These are phyloP conservation scores for Sitophilus oryzae DNA, from an alignment of 1,140 invertebrate genomes.

Conservation along the genomic window DNA sequence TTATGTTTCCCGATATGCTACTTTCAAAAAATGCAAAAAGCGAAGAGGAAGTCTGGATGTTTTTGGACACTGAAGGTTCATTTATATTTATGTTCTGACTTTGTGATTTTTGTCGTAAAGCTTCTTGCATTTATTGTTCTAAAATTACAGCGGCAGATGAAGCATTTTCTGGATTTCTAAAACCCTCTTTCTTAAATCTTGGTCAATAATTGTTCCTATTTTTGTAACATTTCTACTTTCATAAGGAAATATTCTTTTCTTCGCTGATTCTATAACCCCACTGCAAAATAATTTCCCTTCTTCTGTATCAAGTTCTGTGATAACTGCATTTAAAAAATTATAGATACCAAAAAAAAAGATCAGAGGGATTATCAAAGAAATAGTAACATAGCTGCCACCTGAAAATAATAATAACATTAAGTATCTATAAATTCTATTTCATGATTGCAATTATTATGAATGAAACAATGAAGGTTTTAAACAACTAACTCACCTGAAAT, in stretches of 20 bases:
- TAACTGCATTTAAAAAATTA: background rate
- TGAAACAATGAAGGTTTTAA: no score
- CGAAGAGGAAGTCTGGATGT: constrained; percentile 1
- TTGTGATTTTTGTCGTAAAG: no score
- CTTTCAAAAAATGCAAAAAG: constrained; percentile 4
- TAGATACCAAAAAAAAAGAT: background rate
- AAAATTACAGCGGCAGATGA: no score
- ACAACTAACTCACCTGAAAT: constrained; percentile 1
- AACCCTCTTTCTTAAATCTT: constrained; percentile 13
- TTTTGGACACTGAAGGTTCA: no score
- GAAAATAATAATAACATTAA: no score
- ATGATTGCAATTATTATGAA: no score
- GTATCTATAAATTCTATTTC: no score
- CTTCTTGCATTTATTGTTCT: no score
- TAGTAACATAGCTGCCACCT: constrained; percentile 14
- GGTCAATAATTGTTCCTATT: constrained; percentile 9
- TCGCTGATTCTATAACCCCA: constrained; percentile 1
- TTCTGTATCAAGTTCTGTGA: background rate
- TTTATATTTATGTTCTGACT: no score
- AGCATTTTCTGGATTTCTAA: constrained; percentile 6
- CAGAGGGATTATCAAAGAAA: constrained; percentile 5
- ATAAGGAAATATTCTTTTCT: constrained; percentile 4
- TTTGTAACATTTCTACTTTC: constrained; percentile 3
- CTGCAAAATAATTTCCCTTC: constrained; percentile 1
- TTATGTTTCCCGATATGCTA: background rate